Percentiles rank a stretch among this genome's conserved stretches.
Evolutionary conservation across 2,797 vertebrate genomes (phyloP).

Genomic region (Molossus molossus): DNA sequence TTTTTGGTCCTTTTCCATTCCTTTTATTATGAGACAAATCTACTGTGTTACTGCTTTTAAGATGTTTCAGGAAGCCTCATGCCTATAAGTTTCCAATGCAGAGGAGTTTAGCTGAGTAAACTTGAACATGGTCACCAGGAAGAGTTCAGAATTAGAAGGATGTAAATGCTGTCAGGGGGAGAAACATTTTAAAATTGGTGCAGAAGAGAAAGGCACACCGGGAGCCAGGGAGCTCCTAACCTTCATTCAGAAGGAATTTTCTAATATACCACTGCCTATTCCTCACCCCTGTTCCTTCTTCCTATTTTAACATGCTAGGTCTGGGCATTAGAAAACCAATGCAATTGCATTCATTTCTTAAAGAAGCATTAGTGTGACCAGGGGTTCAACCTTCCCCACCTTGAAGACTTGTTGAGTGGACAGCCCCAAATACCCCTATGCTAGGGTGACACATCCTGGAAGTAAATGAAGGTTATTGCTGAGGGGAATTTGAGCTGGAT

Average conservation of each 20-base stretch:
- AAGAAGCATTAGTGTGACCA: neutral
- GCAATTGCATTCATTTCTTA: neutral
- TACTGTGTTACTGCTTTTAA: neutral
- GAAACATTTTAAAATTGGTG: conserved; percentile 28
- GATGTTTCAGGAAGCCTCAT: neutral
- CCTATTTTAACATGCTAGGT: neutral
- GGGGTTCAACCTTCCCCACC: neutral
- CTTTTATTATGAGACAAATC: conserved; percentile 15
- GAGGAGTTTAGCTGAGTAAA: conserved; percentile 21
- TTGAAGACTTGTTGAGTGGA: neutral
- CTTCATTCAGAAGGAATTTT: neutral
- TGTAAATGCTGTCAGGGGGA: conserved; percentile 11
- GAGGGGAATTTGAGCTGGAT: neutral
- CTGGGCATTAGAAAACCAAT: neutral
- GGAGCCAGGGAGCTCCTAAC: neutral
- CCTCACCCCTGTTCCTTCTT: neutral
- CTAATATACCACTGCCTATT: neutral
- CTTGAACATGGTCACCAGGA: neutral
- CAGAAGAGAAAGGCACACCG: neutral
- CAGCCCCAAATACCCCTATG: neutral
- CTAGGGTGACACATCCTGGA: neutral
- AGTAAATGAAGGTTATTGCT: neutral
- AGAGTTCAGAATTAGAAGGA: conserved; percentile 34
- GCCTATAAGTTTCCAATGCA: conserved; percentile 37
- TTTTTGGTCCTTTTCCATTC: neutral